A percentile compares a stretch with the other conserved stretches of the same genome.
Conservation (phyloP, 1,140 invertebrate genomes). For the Delia radicum region DNA sequence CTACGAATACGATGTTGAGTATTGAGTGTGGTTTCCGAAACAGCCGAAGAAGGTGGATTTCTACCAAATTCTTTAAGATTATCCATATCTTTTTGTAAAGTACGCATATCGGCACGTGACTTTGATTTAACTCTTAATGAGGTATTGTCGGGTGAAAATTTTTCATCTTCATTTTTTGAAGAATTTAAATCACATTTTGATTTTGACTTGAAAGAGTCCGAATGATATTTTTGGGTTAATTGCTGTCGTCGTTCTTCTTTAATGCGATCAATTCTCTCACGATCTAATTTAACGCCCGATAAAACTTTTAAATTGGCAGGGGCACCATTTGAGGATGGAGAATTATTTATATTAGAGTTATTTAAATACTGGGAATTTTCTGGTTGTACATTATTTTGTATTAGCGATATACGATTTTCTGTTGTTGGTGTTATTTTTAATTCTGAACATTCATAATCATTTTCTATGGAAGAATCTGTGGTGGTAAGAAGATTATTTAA, state of each 20-base stretch:
- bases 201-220: conserved; percentile 69
- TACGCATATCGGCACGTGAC: conserved; percentile 50
- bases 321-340: background rate
- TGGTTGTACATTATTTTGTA: conserved; percentile 57
- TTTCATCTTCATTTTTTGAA: conserved; percentile 39
- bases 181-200: conserved; percentile 49
- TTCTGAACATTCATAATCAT: conserved; percentile 30
- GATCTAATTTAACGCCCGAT: conserved; percentile 61
- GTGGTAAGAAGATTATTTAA: conserved; percentile 3
- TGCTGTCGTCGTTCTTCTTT: conserved; percentile 88
- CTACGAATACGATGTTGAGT: conserved; percentile 40
- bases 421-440: conserved; percentile 60
- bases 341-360: conserved; percentile 6
- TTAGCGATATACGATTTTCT: conserved; percentile 62
- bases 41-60: conserved; percentile 27
- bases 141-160: conserved; percentile 37
- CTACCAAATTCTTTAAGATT: conserved; percentile 47
- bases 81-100: conserved; percentile 50
- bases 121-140: conserved; percentile 54
- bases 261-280: conserved; percentile 84
- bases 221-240: conserved; percentile 81
- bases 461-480: conserved; percentile 11
- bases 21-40: conserved; percentile 44
- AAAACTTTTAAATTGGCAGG: conserved; percentile 33
- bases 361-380: conserved; percentile 29